Conservation (phyloP, 2,888 invertebrate genomes). For the Pterostichus niger region DNA sequence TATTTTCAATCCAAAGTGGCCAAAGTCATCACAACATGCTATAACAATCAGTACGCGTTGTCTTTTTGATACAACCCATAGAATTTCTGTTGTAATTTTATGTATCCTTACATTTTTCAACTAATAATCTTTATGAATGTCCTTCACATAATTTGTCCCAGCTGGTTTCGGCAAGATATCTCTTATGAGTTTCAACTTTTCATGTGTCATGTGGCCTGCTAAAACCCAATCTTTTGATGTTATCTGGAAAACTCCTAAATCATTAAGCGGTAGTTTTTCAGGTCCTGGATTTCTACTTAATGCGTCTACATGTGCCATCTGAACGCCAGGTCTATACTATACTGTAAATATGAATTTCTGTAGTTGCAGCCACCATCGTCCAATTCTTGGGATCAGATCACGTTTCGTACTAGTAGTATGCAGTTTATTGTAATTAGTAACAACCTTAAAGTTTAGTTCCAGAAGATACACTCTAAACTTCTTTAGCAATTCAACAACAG, state of each 20-base stretch:
- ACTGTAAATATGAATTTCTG: constrained; percentile 69
- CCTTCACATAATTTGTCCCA: background rate
- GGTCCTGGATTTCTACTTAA: constrained; percentile 68
- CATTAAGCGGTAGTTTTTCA: constrained; percentile 68
- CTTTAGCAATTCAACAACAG: constrained; percentile 72
- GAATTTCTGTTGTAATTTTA: constrained; percentile 64
- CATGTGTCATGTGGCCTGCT: constrained; percentile 62
- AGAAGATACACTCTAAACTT: constrained; percentile 73
- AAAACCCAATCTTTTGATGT: constrained; percentile 69
- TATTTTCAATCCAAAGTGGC: constrained; percentile 73
- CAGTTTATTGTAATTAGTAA: constrained; percentile 70
- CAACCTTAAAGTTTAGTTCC: constrained; percentile 71
- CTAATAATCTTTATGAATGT: constrained; percentile 66
- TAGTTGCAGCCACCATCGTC: constrained; percentile 69
- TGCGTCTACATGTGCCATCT: constrained; percentile 72
- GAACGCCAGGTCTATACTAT: constrained; percentile 69
- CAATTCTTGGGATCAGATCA: constrained; percentile 68
- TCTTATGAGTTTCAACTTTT: constrained; percentile 51
- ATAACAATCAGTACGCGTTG: constrained; percentile 68
- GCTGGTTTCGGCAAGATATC: constrained; percentile 60
- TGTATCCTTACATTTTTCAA: constrained; percentile 68
- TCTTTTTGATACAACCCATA: constrained; percentile 68
- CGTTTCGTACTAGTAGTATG: constrained; percentile 68
- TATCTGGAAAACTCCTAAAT: constrained; percentile 65
- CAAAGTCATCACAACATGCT: constrained; percentile 70